These are phyloP conservation scores for Sebastes aleutianus DNA, from an alignment of 2,797 vertebrate species.

Conservation along the genomic window DNA sequence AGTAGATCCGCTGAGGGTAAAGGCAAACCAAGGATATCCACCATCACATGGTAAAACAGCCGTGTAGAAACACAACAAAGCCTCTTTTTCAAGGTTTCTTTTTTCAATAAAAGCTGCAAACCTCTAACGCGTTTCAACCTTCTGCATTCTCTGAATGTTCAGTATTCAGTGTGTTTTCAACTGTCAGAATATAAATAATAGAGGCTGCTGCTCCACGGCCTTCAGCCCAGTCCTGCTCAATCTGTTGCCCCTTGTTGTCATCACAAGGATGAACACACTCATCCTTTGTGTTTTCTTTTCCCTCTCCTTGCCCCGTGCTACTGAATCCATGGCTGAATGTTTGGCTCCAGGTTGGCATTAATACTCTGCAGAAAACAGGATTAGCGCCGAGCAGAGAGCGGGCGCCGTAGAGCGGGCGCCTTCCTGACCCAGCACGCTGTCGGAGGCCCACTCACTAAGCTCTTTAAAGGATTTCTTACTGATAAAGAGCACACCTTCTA, in stretches of 20 bases:
- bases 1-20: slow-evolving; percentile 46
- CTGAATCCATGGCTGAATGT: slow-evolving; percentile 5
- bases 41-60: not conserved
- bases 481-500: slow-evolving; percentile 52
- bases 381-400: slow-evolving; percentile 51
- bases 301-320: not conserved
- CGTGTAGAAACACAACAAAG: not conserved
- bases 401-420: slow-evolving; percentile 35
- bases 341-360: slow-evolving; percentile 42
- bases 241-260: slow-evolving; percentile 39
- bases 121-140: slow-evolving; percentile 14
- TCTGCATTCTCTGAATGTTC: not conserved
- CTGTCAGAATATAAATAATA: not conserved
- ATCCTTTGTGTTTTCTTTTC: slow-evolving; percentile 17
- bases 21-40: slow-evolving; percentile 41
- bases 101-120: not conserved
- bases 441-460: slow-evolving; percentile 43
- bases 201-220: not conserved
- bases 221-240: not conserved
- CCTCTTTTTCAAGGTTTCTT: not conserved
- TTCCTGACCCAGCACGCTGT: slow-evolving; percentile 59
- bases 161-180: not conserved
- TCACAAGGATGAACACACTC: slow-evolving; percentile 40
- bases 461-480: slow-evolving; percentile 61
- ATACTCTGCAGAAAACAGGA: slow-evolving; percentile 61